A percentile compares a stretch with the other conserved stretches of the same genome.
Evolutionary conservation across 2,888 invertebrate species (phyloP).

Genomic region (Eupithecia centaureata): DNA sequence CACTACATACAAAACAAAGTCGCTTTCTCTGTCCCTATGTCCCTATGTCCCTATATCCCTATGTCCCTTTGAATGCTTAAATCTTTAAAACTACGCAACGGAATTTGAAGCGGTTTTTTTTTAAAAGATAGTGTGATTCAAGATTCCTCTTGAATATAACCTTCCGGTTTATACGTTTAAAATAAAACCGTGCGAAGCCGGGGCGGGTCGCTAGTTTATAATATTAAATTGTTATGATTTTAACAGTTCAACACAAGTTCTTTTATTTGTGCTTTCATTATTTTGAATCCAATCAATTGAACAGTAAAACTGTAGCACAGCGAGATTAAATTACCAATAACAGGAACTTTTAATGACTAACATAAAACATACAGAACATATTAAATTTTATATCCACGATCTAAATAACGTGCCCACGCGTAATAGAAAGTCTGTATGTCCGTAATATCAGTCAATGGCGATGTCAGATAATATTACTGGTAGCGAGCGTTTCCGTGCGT

Average conservation of each 20-base stretch:
- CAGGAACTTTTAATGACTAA: background rate
- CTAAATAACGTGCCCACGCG: background rate
- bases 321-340: background rate
- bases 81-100: too few relatives aligned
- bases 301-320: background rate
- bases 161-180: too few relatives aligned
- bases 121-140: too few relatives aligned
- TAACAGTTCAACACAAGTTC: background rate
- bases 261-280: background rate
- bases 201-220: too few relatives aligned
- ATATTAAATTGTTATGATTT: background rate
- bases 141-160: too few relatives aligned
- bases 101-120: too few relatives aligned
- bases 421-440: background rate
- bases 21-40: too few relatives aligned
- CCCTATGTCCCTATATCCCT: too few relatives aligned
- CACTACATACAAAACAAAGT: too few relatives aligned
- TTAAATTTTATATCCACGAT: background rate
- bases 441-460: constrained; percentile 15
- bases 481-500: constrained; percentile 49
- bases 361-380: background rate
- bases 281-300: background rate
- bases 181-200: too few relatives aligned
- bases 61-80: too few relatives aligned
- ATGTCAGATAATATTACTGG: constrained; percentile 38